Conservation (phyloP, 2,888 invertebrate genomes). For the Agrochola lychnidis region DNA sequence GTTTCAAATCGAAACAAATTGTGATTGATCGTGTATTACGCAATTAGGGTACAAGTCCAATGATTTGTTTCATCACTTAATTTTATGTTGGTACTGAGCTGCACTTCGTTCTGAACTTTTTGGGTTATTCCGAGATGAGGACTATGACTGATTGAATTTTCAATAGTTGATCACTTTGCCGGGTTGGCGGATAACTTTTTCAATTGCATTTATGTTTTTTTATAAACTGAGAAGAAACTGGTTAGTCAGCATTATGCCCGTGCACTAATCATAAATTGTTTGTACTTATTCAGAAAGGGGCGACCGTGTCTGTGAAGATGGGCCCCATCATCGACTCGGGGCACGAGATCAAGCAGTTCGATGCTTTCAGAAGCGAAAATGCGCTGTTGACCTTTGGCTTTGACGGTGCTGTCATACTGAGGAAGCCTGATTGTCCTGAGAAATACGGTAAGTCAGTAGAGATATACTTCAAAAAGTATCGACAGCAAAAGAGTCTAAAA, state of each 20-base stretch:
- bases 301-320: conserved; percentile 84
- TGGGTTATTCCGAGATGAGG: background rate
- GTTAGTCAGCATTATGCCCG: background rate
- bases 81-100: background rate
- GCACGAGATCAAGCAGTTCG: conserved; percentile 81
- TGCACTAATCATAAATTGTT: background rate
- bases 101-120: background rate
- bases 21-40: too few relatives aligned
- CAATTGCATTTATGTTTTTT: background rate
- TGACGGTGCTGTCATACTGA: conserved; percentile 79
- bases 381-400: conserved; percentile 81
- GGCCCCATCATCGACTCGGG: conserved; percentile 79
- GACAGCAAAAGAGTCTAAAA: background rate
- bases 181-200: background rate
- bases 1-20: too few relatives aligned
- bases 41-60: background rate
- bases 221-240: background rate
- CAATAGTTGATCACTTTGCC: background rate
- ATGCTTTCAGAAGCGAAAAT: conserved; percentile 69
- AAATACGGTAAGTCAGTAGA: conserved; percentile 73
- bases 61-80: background rate
- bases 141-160: background rate
- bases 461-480: background rate
- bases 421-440: conserved; percentile 72
- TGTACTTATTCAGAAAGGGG: conserved; percentile 79